Base-by-base conservation (phyloP, 2,888 invertebrate genomes). In the Dyspetes luteomarginatus region DNA sequence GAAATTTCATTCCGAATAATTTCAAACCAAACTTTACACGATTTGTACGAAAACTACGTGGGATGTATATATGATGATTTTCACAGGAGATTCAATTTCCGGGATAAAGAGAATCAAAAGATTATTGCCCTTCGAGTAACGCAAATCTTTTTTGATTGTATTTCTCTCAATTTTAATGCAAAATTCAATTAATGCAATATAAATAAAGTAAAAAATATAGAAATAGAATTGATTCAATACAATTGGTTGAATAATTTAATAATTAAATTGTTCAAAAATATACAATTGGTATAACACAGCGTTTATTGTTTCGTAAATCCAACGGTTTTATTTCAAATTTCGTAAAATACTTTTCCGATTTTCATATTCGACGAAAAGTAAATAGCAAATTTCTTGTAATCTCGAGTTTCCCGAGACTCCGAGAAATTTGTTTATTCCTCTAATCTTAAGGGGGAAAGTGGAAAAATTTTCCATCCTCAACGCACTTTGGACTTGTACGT, bases 71-170 rank as follows among this genome's bases (percentile, higher is more conserved):
- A 26, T 22, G 26, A 36, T 67, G 55, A 58, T 74, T 55, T 30
- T 58, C 41, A 19, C 48, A 26, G 58, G 50, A 62, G 55, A 26
- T 60, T 62, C n/a, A 52, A 73, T 78, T 68, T 68, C 24, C 26
- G 52, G 7, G 15, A 30, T 19, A 52, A 41, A 62, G 36, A 55
- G 56, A 58, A 48, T 36, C 36, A 12, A 36, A 36, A 7, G 9
- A 12, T 36, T 7, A n/a, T n/a, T 12, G 36, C 22, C 26, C 4
- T 12, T n/a, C 24, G 5, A 22, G 30, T 30, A 52, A 76, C 60
- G 55, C n/a, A n/a, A n/a, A n/a, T 15, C 45, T 7, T 3, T 3
- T 36, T 36, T 36, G 0, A 36, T 9, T 12, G 2, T 36, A 36
- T 12, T 9, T 36, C 36, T 36, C 36, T 12, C 12, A 36, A 36